Conservation (phyloP, 2,888 invertebrate species). For the Drosophila kanekoi region DNA sequence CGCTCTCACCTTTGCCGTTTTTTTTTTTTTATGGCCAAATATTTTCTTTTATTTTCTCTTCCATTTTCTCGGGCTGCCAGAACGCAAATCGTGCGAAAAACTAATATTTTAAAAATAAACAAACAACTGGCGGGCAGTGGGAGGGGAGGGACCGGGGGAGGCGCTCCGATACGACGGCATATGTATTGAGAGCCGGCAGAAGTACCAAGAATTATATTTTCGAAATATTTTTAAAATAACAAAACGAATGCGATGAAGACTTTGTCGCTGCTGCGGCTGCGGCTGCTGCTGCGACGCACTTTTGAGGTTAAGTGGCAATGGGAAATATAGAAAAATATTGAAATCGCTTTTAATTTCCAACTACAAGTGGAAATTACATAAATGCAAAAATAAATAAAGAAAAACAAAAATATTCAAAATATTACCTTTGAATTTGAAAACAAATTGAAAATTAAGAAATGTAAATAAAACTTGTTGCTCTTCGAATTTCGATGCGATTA, state of each 20-base stretch:
- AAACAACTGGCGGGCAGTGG: slow-evolving; percentile 41
- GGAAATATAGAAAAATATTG: slow-evolving; percentile 24
- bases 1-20: slow-evolving; percentile 25
- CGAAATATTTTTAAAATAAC: slow-evolving; percentile 71
- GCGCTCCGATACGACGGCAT: slow-evolving; percentile 12
- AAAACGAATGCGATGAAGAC: slow-evolving; percentile 32
- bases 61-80: slow-evolving; percentile 12
- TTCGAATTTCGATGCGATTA: slow-evolving; percentile 59
- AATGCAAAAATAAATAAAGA: too few species aligned
- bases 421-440: slow-evolving; percentile 26
- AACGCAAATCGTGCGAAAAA: slow-evolving; percentile 67
- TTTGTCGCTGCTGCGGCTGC: slow-evolving; percentile 23
- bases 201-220: slow-evolving; percentile 61
- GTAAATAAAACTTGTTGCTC: slow-evolving; percentile 55
- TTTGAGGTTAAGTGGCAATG: slow-evolving; percentile 70
- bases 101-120: slow-evolving; percentile 73
- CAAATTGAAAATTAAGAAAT: slow-evolving; percentile 7
- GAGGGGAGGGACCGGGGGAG: too few species aligned
- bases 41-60: slow-evolving; percentile 16
- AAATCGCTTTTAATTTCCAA: slow-evolving; percentile 15
- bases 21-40: slow-evolving; percentile 26
- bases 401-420: slow-evolving; percentile 3
- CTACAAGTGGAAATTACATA: slow-evolving; percentile 48
- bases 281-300: slow-evolving; percentile 34
- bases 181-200: slow-evolving; percentile 50